Evolutionary conservation across 2,113 vertebrate genomes (phyloP).

Genomic region (Cathartes aura): DNA sequence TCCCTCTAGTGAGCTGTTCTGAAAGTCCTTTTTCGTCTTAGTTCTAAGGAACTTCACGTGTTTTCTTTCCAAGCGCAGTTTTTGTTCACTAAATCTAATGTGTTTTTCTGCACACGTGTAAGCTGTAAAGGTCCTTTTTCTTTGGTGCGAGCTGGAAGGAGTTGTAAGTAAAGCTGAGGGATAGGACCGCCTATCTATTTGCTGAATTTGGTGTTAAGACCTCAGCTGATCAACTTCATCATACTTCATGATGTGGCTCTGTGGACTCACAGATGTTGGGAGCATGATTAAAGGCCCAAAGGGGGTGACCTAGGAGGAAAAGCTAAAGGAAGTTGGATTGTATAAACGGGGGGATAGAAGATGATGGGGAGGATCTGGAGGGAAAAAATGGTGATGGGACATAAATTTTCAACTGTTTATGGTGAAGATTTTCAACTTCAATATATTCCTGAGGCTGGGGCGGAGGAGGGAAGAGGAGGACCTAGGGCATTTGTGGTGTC

Average conservation of each 20-base stretch:
- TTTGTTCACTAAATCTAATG: background rate
- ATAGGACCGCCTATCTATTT: background rate
- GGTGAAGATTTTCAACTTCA: background rate
- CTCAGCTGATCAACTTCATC: background rate
- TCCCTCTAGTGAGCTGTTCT: slow-evolving; percentile 53
- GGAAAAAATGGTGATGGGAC: background rate
- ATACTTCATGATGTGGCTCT: background rate
- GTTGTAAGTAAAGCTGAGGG: background rate
- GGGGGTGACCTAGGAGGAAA: background rate
- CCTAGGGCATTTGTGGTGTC: background rate
- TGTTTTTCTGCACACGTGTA: fast-evolving
- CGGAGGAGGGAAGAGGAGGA: background rate
- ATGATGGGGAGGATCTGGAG: background rate
- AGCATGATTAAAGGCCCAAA: background rate
- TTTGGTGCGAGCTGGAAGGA: background rate
- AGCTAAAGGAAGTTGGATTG: background rate
- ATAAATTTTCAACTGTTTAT: background rate
- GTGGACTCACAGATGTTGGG: background rate
- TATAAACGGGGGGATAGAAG: background rate
- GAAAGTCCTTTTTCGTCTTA: background rate
- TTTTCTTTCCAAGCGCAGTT: background rate
- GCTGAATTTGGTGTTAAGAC: background rate
- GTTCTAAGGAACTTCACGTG: fast-evolving
- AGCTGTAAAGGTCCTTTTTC: background rate
- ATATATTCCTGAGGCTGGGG: background rate